Percentiles rank a stretch among this genome's conserved stretches.
Conservation (phyloP, 1,140 invertebrate genomes). For the Papilio glaucus region DNA sequence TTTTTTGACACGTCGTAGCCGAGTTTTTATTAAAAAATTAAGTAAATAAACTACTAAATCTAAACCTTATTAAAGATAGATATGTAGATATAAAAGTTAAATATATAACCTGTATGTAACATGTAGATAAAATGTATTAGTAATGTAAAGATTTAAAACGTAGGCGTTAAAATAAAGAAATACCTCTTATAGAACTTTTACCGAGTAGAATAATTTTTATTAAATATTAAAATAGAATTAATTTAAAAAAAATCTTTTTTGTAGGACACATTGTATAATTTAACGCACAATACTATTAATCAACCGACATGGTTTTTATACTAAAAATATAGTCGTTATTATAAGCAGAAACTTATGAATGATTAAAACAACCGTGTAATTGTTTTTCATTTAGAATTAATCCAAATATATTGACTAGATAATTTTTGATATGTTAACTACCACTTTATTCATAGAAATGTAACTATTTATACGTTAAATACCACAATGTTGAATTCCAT, state of each 20-base stretch:
- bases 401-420: conserved; percentile 4
- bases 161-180: conserved; percentile 29
- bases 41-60: conserved; percentile 11
- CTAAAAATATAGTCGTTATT: neutral
- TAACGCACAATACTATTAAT: conserved; percentile 28
- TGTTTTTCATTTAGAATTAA: neutral
- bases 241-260: conserved; percentile 3
- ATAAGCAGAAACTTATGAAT: neutral
- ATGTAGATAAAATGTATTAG: conserved; percentile 38
- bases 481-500: neutral
- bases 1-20: neutral
- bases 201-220: conserved; percentile 10
- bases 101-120: conserved; percentile 31
- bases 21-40: neutral
- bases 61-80: conserved; percentile 16
- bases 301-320: neutral
- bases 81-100: conserved; percentile 31
- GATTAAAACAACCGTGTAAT: conserved; percentile 43
- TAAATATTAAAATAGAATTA: conserved; percentile 15
- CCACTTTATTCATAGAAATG: conserved; percentile 22
- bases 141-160: conserved; percentile 31
- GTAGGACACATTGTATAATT: conserved; percentile 5
- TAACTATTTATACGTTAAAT: conserved; percentile 39
- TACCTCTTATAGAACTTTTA: conserved; percentile 31
- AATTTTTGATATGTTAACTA: neutral